These are phyloP conservation scores for Thalassophryne amazonica DNA, from an alignment of 2,797 vertebrate species.

Conservation along the genomic window DNA sequence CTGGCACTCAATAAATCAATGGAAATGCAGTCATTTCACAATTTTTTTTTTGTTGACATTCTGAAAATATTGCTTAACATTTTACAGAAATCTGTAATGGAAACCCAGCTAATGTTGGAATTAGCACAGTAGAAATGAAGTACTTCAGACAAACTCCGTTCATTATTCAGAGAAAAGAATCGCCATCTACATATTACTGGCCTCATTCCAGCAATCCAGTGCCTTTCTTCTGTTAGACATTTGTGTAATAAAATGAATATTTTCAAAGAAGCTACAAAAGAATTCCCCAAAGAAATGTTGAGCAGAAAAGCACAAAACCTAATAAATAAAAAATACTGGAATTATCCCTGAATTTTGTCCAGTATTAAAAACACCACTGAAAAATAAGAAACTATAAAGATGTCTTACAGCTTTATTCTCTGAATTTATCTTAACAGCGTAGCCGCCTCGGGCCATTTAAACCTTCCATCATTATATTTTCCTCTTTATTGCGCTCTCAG, in stretches of 20 bases:
- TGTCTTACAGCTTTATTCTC: conserved; percentile 15
- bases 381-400: conserved; percentile 1
- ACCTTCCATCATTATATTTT: conserved; percentile 55
- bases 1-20: too few species aligned
- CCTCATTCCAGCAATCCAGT: not conserved
- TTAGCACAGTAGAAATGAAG: too few species aligned
- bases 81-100: too few species aligned
- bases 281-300: conserved; percentile 1
- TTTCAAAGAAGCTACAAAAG: not conserved
- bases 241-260: not conserved
- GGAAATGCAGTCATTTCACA: too few species aligned
- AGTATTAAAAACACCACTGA: conserved; percentile 1
- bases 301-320: not conserved
- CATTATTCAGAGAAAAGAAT: too few species aligned
- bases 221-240: conserved; percentile 1
- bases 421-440: conserved; percentile 39
- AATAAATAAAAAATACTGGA: conserved; percentile 12
- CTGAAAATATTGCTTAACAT: too few species aligned
- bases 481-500: conserved; percentile 41
- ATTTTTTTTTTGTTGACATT: too few species aligned
- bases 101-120: too few species aligned
- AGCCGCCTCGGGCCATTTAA: conserved; percentile 40
- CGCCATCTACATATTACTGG: not conserved
- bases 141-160: too few species aligned
- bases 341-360: conserved; percentile 9